Evolutionary conservation across 1,140 invertebrate species (phyloP).

Genomic region (Teleopsis dalmanni): DNA sequence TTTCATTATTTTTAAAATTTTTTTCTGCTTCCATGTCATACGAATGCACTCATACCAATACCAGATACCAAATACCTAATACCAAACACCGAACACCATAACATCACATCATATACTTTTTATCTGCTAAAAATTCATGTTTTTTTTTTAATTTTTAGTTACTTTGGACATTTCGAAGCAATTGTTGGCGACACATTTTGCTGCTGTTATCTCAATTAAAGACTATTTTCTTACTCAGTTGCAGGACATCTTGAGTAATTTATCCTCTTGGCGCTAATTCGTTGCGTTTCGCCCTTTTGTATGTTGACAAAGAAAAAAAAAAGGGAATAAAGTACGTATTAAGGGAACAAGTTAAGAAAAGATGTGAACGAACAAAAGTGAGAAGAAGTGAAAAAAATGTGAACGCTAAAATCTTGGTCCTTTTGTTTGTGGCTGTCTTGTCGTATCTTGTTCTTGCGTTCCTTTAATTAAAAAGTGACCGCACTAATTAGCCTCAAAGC

Average conservation of each 20-base stretch:
- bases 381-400: no score
- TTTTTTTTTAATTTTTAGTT: no score
- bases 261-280: neutral
- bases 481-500: slow-evolving; percentile 12
- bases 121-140: no score
- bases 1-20: no score
- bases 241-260: neutral
- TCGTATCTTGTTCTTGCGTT: slow-evolving; percentile 4
- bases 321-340: no score
- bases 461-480: slow-evolving; percentile 13
- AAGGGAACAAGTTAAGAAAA: no score
- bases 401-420: neutral
- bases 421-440: neutral
- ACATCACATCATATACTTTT: no score
- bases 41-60: no score
- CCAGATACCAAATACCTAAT: no score
- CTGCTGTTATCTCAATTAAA: slow-evolving; percentile 6
- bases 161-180: slow-evolving; percentile 1
- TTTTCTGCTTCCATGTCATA: no score
- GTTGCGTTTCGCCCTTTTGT: neutral
- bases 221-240: neutral
- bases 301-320: neutral
- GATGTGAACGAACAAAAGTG: no score
- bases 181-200: slow-evolving; percentile 11
- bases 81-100: no score